Evolutionary conservation across 2,888 invertebrate species (phyloP), one percentile per base, ranked within the genome.

Genomic region (Tribolium freemani): DNA sequence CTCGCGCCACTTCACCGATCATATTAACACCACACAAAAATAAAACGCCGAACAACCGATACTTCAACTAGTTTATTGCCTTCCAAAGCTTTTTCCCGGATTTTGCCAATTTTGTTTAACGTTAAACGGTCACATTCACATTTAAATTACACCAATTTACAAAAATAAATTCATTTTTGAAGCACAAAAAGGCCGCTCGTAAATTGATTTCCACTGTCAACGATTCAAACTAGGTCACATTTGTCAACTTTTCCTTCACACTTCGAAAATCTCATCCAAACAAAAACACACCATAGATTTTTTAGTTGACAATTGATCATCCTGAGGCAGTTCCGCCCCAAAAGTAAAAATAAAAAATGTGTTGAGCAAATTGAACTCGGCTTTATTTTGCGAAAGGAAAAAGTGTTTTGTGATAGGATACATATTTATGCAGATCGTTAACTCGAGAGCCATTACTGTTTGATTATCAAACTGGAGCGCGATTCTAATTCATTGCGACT

Each of bases 11-110:
- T 63, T 63, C 38, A 30, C 51, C 26, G 13, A 45, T 58, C 58
- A 58, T 58, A 58, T 58, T 58, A 60, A 45, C 48, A 60, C 48
- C 46, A 60, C 26, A 63, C 63, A 31, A 63, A 60, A 63, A 63
- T 63, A 50, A 63, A 61, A 50, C 21, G n/a, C 58, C 31, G 38
- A 31, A 26, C 10, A 54, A 54, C 11, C 54, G 56, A 56, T 56
- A 38, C 31, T 38, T 5, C 56, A 11, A 11, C 9, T 11, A 31
- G 30, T 56, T 56, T 56, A 56, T 56, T 56, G 56, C 56, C 26
- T 26, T 26, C 3, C 26, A 26, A 26, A 26, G 2, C 26, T 26
- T 26, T 26, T 26, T 26, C 26, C 26, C 26, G 26, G 26, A 26
- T 26, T 26, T 26, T 3, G 26, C 5, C 26, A 26, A 26, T 26